Base-by-base conservation (phyloP, 1,140 invertebrate species). In the Dysdera silvatica region DNA sequence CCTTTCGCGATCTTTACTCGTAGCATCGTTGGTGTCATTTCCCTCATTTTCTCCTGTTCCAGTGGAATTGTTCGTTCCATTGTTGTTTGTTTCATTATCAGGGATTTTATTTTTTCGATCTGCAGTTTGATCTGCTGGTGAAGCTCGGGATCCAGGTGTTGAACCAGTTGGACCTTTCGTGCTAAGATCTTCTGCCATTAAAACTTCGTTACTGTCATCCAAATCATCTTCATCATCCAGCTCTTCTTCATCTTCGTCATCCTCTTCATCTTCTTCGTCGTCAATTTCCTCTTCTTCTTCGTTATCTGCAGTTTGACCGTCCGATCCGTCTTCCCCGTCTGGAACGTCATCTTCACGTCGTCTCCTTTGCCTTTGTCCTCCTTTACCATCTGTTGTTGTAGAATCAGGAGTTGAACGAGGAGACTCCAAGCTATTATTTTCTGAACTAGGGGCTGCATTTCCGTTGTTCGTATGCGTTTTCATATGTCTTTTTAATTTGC, bases 401-500 rank as follows among this genome's bases (percentile, higher is more conserved):
- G 82, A 82, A 70, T 83, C 73, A 3, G 75, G 74, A 0, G 75
- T 74, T 53, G 65, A 64, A 45, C 71, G 71, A 26, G 83, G 73
- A 67, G 58, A 61, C 24, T 41, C 58, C 6, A 66, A 65, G 61
- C 74, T 75, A 33, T 71, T 71, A 28, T 66, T 67, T 57, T 72
- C 67, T 8, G 70, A 70, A 35, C 65, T 61, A 8, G 26, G 33
- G 29, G 33, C 28, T 12, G 20, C 61, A 68, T 31, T 68, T 67
- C 35, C 71, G 37, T 49, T 71, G 24, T 69, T 69, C 32, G 5
- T 71, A 72, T 85, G 83, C 16, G 83, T 83, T 67, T 83, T 82
- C 83, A 94, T 88, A 73, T 95, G 91, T 31, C 87, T 79, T 75
- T 91, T 91, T 51, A 94, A 76, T 77, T 91, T 89, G 41, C 86